These are phyloP conservation scores for Cranoglanis bouderius DNA, from an alignment of 2,113 vertebrate species.

Conservation along the genomic window DNA sequence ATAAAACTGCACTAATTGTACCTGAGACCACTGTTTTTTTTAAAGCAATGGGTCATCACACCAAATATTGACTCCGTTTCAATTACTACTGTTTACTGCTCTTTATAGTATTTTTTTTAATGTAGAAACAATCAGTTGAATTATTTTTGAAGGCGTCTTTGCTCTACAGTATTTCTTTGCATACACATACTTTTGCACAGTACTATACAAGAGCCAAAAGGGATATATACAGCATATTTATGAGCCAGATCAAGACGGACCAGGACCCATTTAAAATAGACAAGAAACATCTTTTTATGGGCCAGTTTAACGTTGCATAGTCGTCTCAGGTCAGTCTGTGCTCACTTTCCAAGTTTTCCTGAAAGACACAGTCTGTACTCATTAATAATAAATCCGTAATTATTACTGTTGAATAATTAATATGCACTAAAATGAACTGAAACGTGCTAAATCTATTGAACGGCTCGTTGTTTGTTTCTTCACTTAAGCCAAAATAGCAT, in stretches of 20 bases:
- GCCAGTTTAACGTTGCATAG: not conserved
- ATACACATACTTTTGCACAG: too few species aligned
- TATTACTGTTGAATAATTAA: constrained; percentile 11
- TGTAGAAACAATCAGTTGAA: too few species aligned
- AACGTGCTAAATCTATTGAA: not conserved
- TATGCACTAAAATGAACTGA: not conserved
- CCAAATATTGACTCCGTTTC: too few species aligned
- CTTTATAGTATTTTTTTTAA: too few species aligned
- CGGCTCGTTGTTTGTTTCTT: not conserved
- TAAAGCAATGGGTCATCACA: too few species aligned
- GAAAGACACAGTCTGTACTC: not conserved
- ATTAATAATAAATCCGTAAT: constrained; percentile 1
- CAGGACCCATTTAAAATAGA: not conserved
- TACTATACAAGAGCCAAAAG: not conserved
- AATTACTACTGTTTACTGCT: too few species aligned
- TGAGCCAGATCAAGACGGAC: not conserved
- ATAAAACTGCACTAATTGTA: too few species aligned
- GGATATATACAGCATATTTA: not conserved
- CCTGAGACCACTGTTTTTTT: too few species aligned
- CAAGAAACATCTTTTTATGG: not conserved
- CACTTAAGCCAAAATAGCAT: not conserved
- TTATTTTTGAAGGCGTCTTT: too few species aligned
- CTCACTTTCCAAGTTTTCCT: not conserved
- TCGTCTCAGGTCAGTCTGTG: not conserved
- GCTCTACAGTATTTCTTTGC: too few species aligned